Conservation (phyloP, 1,140 invertebrate species). For the Thaumetopoea pityocampa region DNA sequence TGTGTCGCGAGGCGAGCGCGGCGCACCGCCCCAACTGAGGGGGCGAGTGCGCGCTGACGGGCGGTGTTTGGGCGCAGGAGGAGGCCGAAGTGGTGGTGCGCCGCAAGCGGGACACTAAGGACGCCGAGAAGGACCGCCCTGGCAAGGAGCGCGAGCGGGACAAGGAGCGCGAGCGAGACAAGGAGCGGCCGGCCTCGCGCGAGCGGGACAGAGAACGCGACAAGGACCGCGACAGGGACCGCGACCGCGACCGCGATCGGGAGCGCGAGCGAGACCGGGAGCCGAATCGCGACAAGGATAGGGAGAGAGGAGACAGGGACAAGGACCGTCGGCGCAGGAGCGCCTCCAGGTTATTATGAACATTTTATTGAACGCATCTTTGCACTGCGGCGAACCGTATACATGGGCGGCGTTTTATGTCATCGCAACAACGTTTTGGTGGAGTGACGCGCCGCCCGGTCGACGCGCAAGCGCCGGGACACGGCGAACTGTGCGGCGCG, state of each 20-base stretch:
- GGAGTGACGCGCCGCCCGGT: too few relatives aligned
- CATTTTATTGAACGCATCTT: background rate
- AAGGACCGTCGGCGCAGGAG: slow-evolving; percentile 21
- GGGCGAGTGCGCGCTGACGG: background rate
- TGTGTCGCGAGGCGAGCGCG: slow-evolving; percentile 7
- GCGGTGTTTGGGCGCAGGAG: slow-evolving; percentile 43
- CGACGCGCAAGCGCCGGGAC: too few relatives aligned
- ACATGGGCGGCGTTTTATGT: background rate
- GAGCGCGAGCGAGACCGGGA: slow-evolving; percentile 69
- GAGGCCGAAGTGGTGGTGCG: slow-evolving; percentile 60
- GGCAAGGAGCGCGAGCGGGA: slow-evolving; percentile 25
- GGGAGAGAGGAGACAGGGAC: slow-evolving; percentile 42
- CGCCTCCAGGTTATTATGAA: slow-evolving; percentile 33
- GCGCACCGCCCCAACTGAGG: too few relatives aligned
- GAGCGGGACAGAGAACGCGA: slow-evolving; percentile 19
- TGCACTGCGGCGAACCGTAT: background rate
- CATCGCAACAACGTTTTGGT: too few relatives aligned
- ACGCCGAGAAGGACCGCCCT: slow-evolving; percentile 24
- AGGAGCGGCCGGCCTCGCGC: too few relatives aligned
- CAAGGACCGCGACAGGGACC: slow-evolving; percentile 18
- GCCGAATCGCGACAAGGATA: slow-evolving; percentile 27
- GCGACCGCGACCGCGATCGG: slow-evolving; percentile 26
- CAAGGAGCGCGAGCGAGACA: slow-evolving; percentile 17
- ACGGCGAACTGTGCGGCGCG: too few relatives aligned
- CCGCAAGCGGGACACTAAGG: slow-evolving; percentile 44